Evolutionary conservation across 1,140 invertebrate species (phyloP), one percentile per base, ranked within the genome.

Genomic region (Leptinotarsa lineolata): DNA sequence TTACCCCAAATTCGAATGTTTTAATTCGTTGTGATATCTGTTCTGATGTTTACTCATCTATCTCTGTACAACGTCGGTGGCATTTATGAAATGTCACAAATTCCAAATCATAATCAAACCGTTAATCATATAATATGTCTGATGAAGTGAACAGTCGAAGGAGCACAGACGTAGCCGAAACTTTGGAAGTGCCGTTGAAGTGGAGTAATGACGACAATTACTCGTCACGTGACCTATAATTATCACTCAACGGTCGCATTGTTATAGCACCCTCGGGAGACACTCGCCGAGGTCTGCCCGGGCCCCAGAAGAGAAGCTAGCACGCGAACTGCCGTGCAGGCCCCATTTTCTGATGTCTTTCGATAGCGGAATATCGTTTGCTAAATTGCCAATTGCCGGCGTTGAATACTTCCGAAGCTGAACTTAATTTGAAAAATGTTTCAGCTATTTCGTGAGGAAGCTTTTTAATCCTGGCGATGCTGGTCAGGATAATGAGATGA

Each of bases 181-280:
- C 48, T 15, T 4, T 45, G n/a, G 67, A 68, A 54, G 46, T 48
- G 45, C 67, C 21, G 22, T 66, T 69, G 58, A 72, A 72, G 64
- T 58, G 45, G 30, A 75, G 21, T 72, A 80, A 80, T 74, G 80
- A 80, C 74, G 70, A 78, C 80, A 80, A 81, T 81, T 80, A 81
- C 73, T 48, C 73, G 76, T 83, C 81, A 83, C 82, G 82, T 82
- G 82, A 83, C 79, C 79, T 77, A 77, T 81, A 83, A 83, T 83
- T 83, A 83, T 83, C 81, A 81, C 81, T 83, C 80, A 82, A 80
- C 79, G 79, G 78, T 80, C 79, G 74, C 74, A 69, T 73, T 68
- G 79, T 82, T 83, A 83, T 81, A 80, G 82, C 74, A 66, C 82
- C 75, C 82, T 24, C n/a, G 79, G 76, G 82, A 77, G 71, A 54